Base-by-base conservation (phyloP, 2,113 vertebrate species). In the Esox niger region DNA sequence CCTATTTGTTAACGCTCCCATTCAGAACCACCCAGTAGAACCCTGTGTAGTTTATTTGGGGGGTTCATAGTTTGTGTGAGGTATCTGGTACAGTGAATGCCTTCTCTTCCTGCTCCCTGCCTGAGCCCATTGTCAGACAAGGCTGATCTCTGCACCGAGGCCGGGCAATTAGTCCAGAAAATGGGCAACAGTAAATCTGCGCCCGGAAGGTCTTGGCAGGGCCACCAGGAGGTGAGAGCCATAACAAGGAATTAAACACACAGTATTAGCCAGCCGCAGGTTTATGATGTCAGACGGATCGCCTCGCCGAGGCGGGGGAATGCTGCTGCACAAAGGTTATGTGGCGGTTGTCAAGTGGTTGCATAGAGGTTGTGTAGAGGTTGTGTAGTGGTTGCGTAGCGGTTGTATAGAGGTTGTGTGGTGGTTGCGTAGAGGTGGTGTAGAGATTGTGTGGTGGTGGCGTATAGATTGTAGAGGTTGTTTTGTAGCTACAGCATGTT, bases 131-230 rank as follows among this genome's bases (percentile, higher is more conserved):
- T 38, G 58, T 71, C 47, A 70, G 70, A 79, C 64, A 68, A 46
- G 75, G 74, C 79, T 89, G 88, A 91, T 84, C 80, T 2, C 70
- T 63, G 72, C 79, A 59, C 82, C 46, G 55, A 58, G 62, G 56
- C 69, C 23, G 71, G 62, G 79, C 88, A 90, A 90, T 91, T 91
- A 90, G 86, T 82, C 74, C 80, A 75, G 76, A 88, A 87, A 89
- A 90, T 88, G 88, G 78, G 79, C 62, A 78, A 77, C 82, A 71
- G 75, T 88, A 91, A 88, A 90, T 91, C 87, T 88, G 74, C 70
- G 25, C 68, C 54, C 20, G 81, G 74, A 69, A 76, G 54, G 75
- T 80, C 77, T 88, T 86, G 82, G 79, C 83, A 79, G 82, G 81
- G 77, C 71, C 81, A 80, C 80, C 68, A 69, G 15, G 75, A 82